These are phyloP conservation scores for Phainopepla nitens DNA, from an alignment of 2,113 vertebrate species.

Conservation along the genomic window DNA sequence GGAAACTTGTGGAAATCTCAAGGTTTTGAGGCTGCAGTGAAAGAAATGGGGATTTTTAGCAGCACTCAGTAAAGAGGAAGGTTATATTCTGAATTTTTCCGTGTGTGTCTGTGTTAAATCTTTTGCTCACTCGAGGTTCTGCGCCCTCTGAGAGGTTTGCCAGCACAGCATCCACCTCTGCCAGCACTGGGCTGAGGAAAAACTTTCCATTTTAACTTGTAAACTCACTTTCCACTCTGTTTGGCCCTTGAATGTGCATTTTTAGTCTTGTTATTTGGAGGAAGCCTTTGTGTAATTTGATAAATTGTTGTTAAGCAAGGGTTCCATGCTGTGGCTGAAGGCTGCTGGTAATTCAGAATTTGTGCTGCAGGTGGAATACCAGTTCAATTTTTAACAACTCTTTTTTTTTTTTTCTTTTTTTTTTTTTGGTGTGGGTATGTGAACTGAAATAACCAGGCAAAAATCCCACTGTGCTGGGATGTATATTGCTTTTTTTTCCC, in stretches of 20 bases:
- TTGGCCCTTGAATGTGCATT: background rate
- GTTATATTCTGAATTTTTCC: background rate
- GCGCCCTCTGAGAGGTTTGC: background rate
- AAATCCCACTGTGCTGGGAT: background rate
- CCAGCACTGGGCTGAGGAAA: background rate
- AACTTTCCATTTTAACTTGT: background rate
- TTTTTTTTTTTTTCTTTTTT: background rate
- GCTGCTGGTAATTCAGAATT: background rate
- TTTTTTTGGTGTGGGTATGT: background rate
- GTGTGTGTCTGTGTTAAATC: background rate
- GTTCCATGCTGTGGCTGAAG: background rate
- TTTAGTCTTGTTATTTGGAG: background rate
- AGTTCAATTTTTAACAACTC: background rate
- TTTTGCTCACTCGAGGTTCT: background rate
- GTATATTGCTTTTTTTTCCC: no score
- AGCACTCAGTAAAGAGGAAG: background rate
- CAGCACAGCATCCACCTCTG: background rate
- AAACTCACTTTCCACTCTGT: background rate
- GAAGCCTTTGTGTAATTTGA: background rate
- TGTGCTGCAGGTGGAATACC: background rate
- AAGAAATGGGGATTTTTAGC: background rate
- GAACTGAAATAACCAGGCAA: background rate
- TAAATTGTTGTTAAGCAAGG: background rate
- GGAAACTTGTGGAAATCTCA: rapidly evolving
- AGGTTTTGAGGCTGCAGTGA: background rate